Evolutionary conservation across 1,140 invertebrate genomes (phyloP).

Genomic region (Drosophila paulistorum): DNA sequence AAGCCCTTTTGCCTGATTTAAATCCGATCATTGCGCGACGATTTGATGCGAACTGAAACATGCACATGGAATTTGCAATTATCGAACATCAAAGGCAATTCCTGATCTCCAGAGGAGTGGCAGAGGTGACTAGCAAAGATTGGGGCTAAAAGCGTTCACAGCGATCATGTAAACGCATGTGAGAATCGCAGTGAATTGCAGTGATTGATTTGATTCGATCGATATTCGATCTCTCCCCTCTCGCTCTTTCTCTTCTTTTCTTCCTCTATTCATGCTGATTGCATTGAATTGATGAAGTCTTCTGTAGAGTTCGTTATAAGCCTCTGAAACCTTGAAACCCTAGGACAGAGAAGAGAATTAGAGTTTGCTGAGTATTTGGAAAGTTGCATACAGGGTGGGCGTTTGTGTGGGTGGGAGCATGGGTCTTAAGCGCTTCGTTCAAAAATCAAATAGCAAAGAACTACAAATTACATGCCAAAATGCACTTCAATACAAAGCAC

Average conservation of each 20-base stretch:
- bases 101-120: background rate
- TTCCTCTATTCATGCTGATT: background rate
- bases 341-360: too few species aligned
- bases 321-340: too few species aligned
- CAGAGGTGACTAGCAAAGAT: background rate
- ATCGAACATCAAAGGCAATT: constrained; percentile 72
- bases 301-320: too few species aligned
- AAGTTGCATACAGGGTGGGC: too few species aligned
- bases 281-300: too few species aligned
- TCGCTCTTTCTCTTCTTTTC: background rate
- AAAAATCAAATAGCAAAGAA: constrained; percentile 81
- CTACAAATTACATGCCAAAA: constrained; percentile 80
- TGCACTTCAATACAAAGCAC: constrained; percentile 80
- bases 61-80: constrained; percentile 81
- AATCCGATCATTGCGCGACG: constrained; percentile 79
- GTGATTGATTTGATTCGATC: too few species aligned
- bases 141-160: background rate
- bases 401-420: background rate
- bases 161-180: constrained; percentile 5
- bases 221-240: background rate
- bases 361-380: too few species aligned
- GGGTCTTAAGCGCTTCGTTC: constrained; percentile 30
- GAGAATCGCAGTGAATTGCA: background rate
- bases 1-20: constrained; percentile 60
- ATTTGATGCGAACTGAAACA: constrained; percentile 81